Percentiles rank a stretch among this genome's conserved stretches.
phyloP scores from a whole-genome alignment of 2,888 invertebrate species.

The Agapostemon virescens region DNA sequence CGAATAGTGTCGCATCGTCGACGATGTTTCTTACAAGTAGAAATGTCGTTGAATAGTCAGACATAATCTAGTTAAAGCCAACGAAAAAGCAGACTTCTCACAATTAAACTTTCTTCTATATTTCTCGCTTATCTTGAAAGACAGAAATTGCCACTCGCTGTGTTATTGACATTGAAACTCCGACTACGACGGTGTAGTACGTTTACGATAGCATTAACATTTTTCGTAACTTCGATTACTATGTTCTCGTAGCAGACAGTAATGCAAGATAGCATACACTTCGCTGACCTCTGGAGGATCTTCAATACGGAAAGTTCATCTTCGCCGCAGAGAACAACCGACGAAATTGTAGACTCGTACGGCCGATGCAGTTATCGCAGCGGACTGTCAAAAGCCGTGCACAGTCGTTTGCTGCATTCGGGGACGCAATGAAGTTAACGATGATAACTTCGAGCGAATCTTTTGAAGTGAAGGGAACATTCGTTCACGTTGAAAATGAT shows the following conservation, averaged over 20 bases:
- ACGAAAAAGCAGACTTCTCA: not conserved
- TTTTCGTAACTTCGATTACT: not conserved
- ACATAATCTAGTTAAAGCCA: not conserved
- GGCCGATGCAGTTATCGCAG: not conserved
- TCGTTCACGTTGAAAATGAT: constrained; percentile 44
- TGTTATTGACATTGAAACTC: not conserved
- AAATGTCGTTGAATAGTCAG: not conserved
- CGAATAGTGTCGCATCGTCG: not conserved
- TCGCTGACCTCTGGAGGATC: not conserved
- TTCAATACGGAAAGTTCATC: not conserved
- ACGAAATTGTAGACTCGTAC: not conserved
- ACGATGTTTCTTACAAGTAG: not conserved
- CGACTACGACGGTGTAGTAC: not conserved
- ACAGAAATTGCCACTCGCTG: not conserved
- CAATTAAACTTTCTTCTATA: not conserved
- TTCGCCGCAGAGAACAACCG: not conserved
- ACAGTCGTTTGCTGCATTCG: constrained; percentile 18
- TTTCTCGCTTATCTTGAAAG: not conserved
- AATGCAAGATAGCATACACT: not conserved
- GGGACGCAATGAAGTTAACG: constrained; percentile 39
- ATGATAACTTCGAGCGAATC: constrained; percentile 42
- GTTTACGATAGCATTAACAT: not conserved
- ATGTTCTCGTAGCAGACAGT: not conserved
- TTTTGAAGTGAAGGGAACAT: constrained; percentile 43
- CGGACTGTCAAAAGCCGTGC: constrained; percentile 28